Conservation (phyloP, 23 tunicate species). For the Aplidium turbinatum region DNA sequence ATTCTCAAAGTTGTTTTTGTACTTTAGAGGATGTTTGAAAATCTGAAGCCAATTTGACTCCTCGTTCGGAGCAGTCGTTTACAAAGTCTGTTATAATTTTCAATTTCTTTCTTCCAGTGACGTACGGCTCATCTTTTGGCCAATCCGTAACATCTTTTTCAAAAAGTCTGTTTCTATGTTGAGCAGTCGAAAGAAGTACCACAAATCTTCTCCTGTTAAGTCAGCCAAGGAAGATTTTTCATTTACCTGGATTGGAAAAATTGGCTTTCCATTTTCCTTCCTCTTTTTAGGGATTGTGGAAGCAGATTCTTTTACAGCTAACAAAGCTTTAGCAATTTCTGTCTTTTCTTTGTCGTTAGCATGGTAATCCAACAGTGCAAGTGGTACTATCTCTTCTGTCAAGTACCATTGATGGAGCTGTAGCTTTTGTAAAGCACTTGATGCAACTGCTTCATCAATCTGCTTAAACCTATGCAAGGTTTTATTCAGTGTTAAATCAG, state of each 20-base stretch:
- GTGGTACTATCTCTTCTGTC: conserved; percentile 17
- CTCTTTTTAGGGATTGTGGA: background rate
- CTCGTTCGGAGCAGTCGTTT: conserved; percentile 9
- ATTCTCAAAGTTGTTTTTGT: no score
- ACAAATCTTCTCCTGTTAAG: conserved; percentile 8
- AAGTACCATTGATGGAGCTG: conserved; percentile 9
- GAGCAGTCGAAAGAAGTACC: conserved; percentile 7
- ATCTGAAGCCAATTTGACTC: conserved; percentile 4
- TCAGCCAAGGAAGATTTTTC: conserved; percentile 1
- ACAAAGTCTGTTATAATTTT: background rate
- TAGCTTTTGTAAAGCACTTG: conserved; percentile 1
- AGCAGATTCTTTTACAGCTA: conserved; percentile 1
- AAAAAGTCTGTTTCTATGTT: conserved; percentile 8
- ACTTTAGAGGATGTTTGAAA: no score
- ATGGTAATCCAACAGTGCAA: conserved; percentile 9
- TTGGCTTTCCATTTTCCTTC: conserved; percentile 21
- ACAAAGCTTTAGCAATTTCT: background rate
- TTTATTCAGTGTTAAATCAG: background rate
- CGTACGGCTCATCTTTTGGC: background rate
- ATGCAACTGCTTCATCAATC: background rate
- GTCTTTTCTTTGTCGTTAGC: background rate
- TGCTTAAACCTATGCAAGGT: background rate
- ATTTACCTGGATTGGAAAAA: background rate
- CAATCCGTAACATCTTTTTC: background rate
- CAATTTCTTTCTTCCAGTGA: background rate